These are phyloP conservation scores for Peromyscus melanophrys DNA, from an alignment of 2,797 vertebrate species.

Conservation along the genomic window DNA sequence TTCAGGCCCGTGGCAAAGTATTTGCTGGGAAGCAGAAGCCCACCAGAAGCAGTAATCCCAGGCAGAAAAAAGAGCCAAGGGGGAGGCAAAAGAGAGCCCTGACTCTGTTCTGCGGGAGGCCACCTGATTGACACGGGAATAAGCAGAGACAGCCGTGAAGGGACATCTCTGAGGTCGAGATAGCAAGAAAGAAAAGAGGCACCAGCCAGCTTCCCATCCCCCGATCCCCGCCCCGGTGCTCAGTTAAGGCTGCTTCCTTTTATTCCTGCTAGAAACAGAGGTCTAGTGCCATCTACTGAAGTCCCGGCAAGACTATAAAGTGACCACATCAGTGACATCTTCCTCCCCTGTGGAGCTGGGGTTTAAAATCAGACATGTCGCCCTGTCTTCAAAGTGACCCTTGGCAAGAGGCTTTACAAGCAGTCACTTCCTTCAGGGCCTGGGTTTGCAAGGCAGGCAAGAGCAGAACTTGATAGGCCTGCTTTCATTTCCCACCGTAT, in stretches of 20 bases:
- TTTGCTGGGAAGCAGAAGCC: neutral
- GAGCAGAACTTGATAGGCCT: neutral
- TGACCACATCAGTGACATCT: neutral
- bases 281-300: neutral
- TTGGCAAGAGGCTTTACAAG: neutral
- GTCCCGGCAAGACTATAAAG: neutral
- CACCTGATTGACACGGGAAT: neutral
- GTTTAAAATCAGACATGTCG: neutral
- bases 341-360: neutral
- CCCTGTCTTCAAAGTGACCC: constrained; percentile 44
- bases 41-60: neutral
- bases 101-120: neutral
- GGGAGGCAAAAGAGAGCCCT: no score
- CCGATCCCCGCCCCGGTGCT: neutral
- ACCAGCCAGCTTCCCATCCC: neutral
- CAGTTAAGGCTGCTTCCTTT: neutral
- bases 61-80: neutral
- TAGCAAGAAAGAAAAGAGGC: neutral
- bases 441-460: neutral
- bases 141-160: accelerated
- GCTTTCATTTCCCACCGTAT: neutral
- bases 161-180: neutral
- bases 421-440: neutral
- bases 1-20: neutral
- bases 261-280: neutral